Base-by-base conservation (phyloP, 1,140 invertebrate genomes). In the Macrobrachium nipponense region DNA sequence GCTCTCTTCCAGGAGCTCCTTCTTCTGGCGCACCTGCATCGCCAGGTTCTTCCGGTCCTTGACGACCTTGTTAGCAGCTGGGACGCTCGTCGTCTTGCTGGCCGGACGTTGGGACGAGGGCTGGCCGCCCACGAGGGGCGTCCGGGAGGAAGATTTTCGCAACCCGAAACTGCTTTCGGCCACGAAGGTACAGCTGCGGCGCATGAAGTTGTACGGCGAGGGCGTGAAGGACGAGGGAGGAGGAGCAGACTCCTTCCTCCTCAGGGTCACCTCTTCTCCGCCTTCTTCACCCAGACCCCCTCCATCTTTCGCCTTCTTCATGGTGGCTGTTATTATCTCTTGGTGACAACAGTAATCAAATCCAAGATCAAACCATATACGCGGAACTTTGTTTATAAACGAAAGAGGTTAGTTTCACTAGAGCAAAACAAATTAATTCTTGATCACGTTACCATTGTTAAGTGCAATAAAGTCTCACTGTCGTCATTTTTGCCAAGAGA, bases 181-280 rank as follows among this genome's bases (percentile, higher is more conserved):
- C n/a, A 89, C 88, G 76, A 89, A 89, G 11, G 88, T 89, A 36
- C 88, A 89, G 44, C 85, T 87, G 5, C 88, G 80, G n/a, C 88
- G 64, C 88, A 89, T 89, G 62, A 89, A 89, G 66, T 64, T 83
- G 59, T 82, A 83, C 10, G 85, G 88, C 0, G 88, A 88, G 15
- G 77, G 44, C 20, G 66, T 58, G 58, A 51, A 43, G 58, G 80
- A 72, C 36, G 58, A 77, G 1, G 60, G n/a, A 5, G 73, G 15
- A 20, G 44, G 20, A 27, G 51, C 73, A 8, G 23, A 23, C 11
- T 84, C 61, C 23, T 62, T 72, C 10, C 36, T 75, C n/a, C 18
- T 64, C 36, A 64, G 14, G 14, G 61, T 44, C 27, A 17, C 27
- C 6, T 61, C 75, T 51, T 20, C 75, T 27, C n/a, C 76, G 7